Conservation (phyloP, 2,797 vertebrate species). For the Pygocentrus nattereri region DNA sequence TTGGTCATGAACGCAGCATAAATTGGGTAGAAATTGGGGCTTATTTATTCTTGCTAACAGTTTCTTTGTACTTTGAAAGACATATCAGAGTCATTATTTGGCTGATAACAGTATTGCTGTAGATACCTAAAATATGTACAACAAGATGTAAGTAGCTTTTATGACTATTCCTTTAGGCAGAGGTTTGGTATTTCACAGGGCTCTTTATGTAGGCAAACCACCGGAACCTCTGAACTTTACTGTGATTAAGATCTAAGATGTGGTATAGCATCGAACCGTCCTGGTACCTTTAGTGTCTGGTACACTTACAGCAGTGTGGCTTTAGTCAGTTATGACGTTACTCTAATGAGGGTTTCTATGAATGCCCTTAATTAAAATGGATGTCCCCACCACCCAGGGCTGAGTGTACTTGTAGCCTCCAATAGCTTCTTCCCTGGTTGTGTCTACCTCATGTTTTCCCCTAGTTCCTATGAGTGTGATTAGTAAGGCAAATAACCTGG, state of each 20-base stretch:
- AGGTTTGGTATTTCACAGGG: too few relatives aligned
- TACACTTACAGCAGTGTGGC: not conserved
- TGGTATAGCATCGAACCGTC: not conserved
- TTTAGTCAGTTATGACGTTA: not conserved
- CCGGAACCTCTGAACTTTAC: not conserved
- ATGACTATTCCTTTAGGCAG: too few relatives aligned
- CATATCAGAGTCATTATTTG: not conserved
- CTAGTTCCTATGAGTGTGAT: not conserved
- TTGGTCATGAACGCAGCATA: too few relatives aligned
- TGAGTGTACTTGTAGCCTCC: not conserved
- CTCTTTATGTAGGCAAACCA: not conserved
- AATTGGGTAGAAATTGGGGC: too few relatives aligned
- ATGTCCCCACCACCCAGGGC: not conserved
- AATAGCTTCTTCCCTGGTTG: not conserved
- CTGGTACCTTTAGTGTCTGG: not conserved
- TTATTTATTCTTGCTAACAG: not conserved
- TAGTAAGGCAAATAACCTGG: not conserved
- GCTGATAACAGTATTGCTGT: not conserved
- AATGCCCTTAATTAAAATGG: slow-evolving; percentile 4
- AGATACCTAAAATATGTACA: not conserved
- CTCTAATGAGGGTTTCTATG: not conserved
- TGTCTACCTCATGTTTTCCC: not conserved
- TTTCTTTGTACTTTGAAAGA: too few relatives aligned
- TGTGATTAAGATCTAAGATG: not conserved
- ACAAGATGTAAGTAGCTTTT: too few relatives aligned